Evolutionary conservation across 2,113 vertebrate genomes (phyloP).

Genomic region (Beaufortia kweichowensis): DNA sequence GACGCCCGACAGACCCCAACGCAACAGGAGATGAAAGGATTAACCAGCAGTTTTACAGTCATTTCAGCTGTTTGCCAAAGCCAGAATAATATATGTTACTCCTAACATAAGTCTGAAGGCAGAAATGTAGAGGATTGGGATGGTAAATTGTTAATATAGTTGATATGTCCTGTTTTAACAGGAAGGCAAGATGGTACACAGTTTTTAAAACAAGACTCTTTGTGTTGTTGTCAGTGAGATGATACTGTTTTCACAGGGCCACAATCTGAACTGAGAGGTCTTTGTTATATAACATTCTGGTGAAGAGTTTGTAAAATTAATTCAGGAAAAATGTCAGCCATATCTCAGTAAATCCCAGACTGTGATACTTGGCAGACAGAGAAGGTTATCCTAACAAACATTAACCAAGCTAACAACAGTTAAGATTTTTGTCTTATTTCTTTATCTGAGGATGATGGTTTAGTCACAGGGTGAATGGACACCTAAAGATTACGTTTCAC

Average conservation of each 20-base stretch:
- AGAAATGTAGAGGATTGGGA: neutral
- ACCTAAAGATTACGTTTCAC: too few species aligned
- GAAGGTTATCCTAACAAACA: neutral
- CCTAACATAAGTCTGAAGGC: neutral
- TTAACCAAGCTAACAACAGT: neutral
- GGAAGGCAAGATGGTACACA: neutral
- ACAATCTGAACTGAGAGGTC: neutral
- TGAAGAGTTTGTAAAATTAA: constrained; percentile 13
- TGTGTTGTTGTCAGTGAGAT: neutral
- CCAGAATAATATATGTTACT: constrained; percentile 10
- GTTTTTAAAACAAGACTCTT: neutral
- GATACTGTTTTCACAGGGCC: neutral
- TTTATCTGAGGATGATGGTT: too few species aligned
- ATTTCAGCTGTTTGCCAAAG: constrained; percentile 30
- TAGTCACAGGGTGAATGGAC: too few species aligned
- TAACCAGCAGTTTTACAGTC: constrained; percentile 19
- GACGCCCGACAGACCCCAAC: neutral
- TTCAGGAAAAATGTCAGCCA: neutral
- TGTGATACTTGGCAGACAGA: neutral
- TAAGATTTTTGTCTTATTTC: too few species aligned
- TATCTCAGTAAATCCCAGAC: constrained; percentile 2
- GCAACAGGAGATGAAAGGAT: neutral
- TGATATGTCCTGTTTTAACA: neutral
- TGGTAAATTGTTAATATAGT: neutral
- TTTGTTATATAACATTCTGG: constrained; percentile 14